A percentile compares a stretch with the other conserved stretches of the same genome.
Conservation (phyloP, 2,888 invertebrate species). For the Nymphalis urticae region DNA sequence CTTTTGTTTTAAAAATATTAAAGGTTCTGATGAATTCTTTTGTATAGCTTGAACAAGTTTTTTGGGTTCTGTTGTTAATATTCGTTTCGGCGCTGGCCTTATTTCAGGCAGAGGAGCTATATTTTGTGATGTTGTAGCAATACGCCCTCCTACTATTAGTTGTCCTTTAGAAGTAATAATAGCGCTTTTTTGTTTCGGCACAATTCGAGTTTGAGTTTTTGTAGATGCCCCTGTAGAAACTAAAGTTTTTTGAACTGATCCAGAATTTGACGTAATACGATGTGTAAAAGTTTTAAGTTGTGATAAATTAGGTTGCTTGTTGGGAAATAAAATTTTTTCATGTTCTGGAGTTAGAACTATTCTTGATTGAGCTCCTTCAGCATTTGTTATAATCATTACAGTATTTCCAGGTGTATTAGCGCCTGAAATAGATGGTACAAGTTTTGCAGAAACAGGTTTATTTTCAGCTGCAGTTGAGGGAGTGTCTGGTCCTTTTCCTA, state of each 20-base stretch:
- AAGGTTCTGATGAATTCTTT: slow-evolving; percentile 64
- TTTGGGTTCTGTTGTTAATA: slow-evolving; percentile 63
- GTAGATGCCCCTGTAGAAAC: slow-evolving; percentile 48
- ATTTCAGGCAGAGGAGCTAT: slow-evolving; percentile 76
- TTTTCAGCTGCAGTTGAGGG: slow-evolving; percentile 52
- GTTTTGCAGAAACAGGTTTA: slow-evolving; percentile 69
- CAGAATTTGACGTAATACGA: slow-evolving; percentile 56
- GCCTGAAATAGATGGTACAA: slow-evolving; percentile 62
- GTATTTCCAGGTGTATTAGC: slow-evolving; percentile 72
- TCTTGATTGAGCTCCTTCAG: slow-evolving; percentile 82
- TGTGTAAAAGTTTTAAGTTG: slow-evolving; percentile 69
- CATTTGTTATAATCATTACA: slow-evolving; percentile 84
- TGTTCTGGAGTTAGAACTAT: slow-evolving; percentile 83
- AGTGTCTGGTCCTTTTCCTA: slow-evolving; percentile 60
- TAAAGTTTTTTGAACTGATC: slow-evolving; percentile 53
- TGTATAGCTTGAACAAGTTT: slow-evolving; percentile 65
- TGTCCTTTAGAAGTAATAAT: slow-evolving; percentile 82
- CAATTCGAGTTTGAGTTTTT: slow-evolving; percentile 64
- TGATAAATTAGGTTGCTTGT: slow-evolving; percentile 67
- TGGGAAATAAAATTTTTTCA: slow-evolving; percentile 81
- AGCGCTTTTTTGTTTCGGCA: slow-evolving; percentile 73
- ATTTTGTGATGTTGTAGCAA: slow-evolving; percentile 68
- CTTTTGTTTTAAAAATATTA: slow-evolving; percentile 74
- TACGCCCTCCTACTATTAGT: slow-evolving; percentile 74
- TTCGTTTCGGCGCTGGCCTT: slow-evolving; percentile 61